Conservation (phyloP, 2,113 vertebrate genomes). For the Oreocharis arfaki region DNA sequence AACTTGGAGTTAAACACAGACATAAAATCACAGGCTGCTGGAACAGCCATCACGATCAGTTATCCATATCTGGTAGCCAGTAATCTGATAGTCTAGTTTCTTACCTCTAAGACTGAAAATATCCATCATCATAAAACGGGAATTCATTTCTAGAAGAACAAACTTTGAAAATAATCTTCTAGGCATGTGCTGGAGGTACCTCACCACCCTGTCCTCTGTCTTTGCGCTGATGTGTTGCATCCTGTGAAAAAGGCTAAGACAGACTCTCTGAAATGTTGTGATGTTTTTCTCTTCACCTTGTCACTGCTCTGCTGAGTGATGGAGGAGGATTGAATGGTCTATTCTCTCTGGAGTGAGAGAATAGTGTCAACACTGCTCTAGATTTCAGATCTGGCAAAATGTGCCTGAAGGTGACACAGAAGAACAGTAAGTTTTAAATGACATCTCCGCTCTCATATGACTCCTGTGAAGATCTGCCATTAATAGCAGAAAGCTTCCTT, state of each 20-base stretch:
- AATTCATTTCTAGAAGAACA: slow-evolving; percentile 63
- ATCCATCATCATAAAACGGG: slow-evolving; percentile 56
- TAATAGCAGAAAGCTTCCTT: slow-evolving; percentile 25
- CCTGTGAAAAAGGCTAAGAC: slow-evolving; percentile 66
- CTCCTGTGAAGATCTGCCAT: background rate
- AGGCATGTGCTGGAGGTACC: slow-evolving; percentile 33
- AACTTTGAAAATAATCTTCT: slow-evolving; percentile 70
- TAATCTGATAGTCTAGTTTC: slow-evolving; percentile 59
- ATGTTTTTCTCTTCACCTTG: slow-evolving; percentile 68
- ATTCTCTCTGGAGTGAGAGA: slow-evolving; percentile 62
- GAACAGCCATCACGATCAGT: background rate
- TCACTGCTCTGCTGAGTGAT: slow-evolving; percentile 70
- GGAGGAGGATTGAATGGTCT: slow-evolving; percentile 54
- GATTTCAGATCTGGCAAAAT: slow-evolving; percentile 61
- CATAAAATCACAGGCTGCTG: background rate
- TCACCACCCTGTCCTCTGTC: slow-evolving; percentile 28
- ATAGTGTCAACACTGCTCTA: slow-evolving; percentile 68
- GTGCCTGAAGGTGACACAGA: slow-evolving; percentile 37
- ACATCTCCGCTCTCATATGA: slow-evolving; percentile 40
- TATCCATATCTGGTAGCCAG: slow-evolving; percentile 13
- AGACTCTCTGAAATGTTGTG: slow-evolving; percentile 50
- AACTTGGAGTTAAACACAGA: background rate
- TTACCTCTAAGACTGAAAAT: slow-evolving; percentile 46
- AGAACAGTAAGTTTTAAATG: slow-evolving; percentile 18
- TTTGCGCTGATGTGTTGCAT: slow-evolving; percentile 54